A percentile compares a stretch with the other conserved stretches of the same genome.
phyloP scores from a whole-genome alignment of 2,888 invertebrate genomes.

The Pristionchus mayeri region DNA sequence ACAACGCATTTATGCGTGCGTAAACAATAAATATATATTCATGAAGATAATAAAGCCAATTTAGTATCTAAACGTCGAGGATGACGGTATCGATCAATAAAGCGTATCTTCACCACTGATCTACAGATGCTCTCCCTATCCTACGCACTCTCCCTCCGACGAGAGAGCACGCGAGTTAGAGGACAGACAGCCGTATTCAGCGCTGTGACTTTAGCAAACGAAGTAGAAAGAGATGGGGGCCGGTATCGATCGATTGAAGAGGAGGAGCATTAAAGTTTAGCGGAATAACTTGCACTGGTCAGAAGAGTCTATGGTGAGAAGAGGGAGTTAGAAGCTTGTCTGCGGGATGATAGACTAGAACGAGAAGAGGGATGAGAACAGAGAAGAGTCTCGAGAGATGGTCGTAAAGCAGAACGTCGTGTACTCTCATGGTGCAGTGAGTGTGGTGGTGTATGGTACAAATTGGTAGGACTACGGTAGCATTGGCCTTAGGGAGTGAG shows the following conservation, averaged over 20 bases:
- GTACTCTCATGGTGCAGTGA: constrained; percentile 15
- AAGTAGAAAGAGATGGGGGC: constrained; percentile 20
- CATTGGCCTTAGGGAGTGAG: background rate
- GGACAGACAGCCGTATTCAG: background rate
- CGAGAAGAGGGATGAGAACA: background rate
- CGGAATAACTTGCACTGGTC: background rate
- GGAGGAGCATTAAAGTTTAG: background rate
- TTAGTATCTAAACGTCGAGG: constrained; percentile 40
- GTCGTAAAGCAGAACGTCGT: background rate
- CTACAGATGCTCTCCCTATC: background rate
- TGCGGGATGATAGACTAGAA: background rate
- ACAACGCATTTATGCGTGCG: constrained; percentile 39
- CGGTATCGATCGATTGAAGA: constrained; percentile 1
- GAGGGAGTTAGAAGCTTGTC: background rate
- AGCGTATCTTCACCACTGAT: constrained; percentile 16
- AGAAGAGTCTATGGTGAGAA: constrained; percentile 10
- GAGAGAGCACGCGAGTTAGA: background rate
- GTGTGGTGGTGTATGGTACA: constrained; percentile 9
- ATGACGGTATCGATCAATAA: constrained; percentile 33
- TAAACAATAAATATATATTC: constrained; percentile 43
- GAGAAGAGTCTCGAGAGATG: background rate
- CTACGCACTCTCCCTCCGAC: background rate
- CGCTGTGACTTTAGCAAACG: constrained; percentile 6
- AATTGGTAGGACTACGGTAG: background rate
- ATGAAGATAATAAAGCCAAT: constrained; percentile 40